Evolutionary conservation across 1,140 invertebrate species (phyloP), one percentile per base, ranked within the genome.

Genomic region (Drosophila bifasciata): DNA sequence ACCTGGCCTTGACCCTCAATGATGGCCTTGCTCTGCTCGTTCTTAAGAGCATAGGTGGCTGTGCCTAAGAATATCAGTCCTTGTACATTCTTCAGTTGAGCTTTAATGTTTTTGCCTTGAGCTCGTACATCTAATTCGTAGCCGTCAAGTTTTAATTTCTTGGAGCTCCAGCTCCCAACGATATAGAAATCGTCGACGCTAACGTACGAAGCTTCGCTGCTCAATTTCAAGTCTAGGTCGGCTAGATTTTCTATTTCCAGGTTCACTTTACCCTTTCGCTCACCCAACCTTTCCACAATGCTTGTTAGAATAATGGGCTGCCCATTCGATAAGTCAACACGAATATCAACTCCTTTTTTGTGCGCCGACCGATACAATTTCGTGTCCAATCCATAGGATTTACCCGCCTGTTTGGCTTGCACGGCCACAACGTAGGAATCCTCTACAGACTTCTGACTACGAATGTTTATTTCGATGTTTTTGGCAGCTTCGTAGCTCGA

Each of bases 1-100:
- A 78, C 85, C 49, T 92, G 60, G 68, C 91, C 91, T 28, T 93
- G 94, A 5, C 95, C 95, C 85, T 96, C 95, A 1, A 96, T 92
- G 25, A 95, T 95, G 17, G 93, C 92, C 86, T 95, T 95, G 8
- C 93, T 93, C 32, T 93, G 94, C 83, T 96, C 95, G 32, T 95
- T 94, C 53, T 95, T 94, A 43, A 93, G 93, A 52, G 94, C 94
- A 90, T 94, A 96, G n/a, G 92, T 94, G 0, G 88, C 79, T 13
- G 58, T 95, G 91, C 96, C 96, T 75, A 93, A 93, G 3, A 96
- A 70, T 17, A 96, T 78, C 52, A 95, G 94, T 73, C 95, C 94
- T 43, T 93, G 93, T 4, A 93, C 93, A 49, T 94, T 94, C 6
- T 93, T 94, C 0, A 94, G 93, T 1, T 92, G 91, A 55, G 96